phyloP scores from a whole-genome alignment of 2,113 vertebrate species.

The Thalassoma bifasciatum region DNA sequence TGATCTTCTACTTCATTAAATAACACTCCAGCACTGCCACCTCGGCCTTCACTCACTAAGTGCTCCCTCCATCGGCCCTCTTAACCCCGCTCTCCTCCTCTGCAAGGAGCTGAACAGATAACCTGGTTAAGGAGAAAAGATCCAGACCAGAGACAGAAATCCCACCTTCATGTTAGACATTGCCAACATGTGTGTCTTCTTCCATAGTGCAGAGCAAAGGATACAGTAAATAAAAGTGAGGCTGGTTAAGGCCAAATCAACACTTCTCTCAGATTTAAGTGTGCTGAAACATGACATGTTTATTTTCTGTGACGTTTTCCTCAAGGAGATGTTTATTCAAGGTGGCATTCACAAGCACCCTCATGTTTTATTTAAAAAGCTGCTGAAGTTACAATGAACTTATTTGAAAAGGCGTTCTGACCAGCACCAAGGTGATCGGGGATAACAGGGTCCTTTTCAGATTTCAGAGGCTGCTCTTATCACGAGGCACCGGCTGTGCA shows the following conservation, averaged over 20 bases:
- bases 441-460: slow-evolving; percentile 43
- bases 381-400: slow-evolving; percentile 48
- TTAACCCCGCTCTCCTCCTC: slow-evolving; percentile 62
- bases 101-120: slow-evolving; percentile 66
- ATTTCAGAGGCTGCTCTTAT: slow-evolving; percentile 42
- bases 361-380: slow-evolving; percentile 68
- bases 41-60: slow-evolving; percentile 71
- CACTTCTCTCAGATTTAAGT: slow-evolving; percentile 36
- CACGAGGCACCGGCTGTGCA: slow-evolving; percentile 5
- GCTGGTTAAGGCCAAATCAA: slow-evolving; percentile 21
- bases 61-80: slow-evolving; percentile 67
- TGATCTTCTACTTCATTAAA: slow-evolving; percentile 78
- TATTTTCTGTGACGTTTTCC: slow-evolving; percentile 36
- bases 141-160: slow-evolving; percentile 57
- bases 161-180: slow-evolving; percentile 33
- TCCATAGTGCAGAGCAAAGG: slow-evolving; percentile 20
- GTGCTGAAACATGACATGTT: slow-evolving; percentile 39
- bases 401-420: slow-evolving; percentile 36
- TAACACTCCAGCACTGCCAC: slow-evolving; percentile 73
- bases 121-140: slow-evolving; percentile 59
- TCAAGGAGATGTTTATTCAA: slow-evolving; percentile 59
- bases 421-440: slow-evolving; percentile 50
- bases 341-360: slow-evolving; percentile 28
- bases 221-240: slow-evolving; percentile 13
- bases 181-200: slow-evolving; percentile 28